A percentile compares a stretch with the other conserved stretches of the same genome.
These are phyloP conservation scores for Dunckerocampus dactyliophorus DNA, from an alignment of 2,113 vertebrate species.

Conservation along the genomic window DNA sequence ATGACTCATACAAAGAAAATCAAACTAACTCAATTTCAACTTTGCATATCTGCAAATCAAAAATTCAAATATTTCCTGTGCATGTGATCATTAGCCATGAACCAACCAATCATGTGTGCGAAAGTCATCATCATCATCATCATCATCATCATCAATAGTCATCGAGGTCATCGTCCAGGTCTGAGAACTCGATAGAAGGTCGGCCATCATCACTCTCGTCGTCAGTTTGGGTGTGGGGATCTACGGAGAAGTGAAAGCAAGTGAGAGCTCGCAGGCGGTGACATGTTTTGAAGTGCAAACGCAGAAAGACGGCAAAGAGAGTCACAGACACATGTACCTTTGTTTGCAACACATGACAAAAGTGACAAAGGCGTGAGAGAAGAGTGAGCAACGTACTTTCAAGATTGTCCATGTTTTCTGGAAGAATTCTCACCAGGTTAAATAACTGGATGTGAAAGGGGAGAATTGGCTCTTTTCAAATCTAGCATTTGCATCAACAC, in stretches of 20 bases:
- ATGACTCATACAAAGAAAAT: slow-evolving; percentile 45
- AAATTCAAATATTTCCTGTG: slow-evolving; percentile 11
- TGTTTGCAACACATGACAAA: background rate
- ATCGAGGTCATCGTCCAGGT: slow-evolving; percentile 72
- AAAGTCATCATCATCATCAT: too few species aligned
- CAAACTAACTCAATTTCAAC: slow-evolving; percentile 25
- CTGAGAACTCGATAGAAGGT: slow-evolving; percentile 75
- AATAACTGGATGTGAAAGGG: slow-evolving; percentile 89
- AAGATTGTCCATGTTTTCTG: slow-evolving; percentile 98
- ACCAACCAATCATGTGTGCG: background rate
- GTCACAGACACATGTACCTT: background rate
- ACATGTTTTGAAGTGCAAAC: too few species aligned
- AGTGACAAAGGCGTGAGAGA: slow-evolving; percentile 15
- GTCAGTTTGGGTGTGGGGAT: slow-evolving; percentile 83
- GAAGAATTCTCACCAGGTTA: slow-evolving; percentile 98
- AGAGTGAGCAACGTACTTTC: slow-evolving; percentile 82
- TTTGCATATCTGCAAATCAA: slow-evolving; percentile 48
- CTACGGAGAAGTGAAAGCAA: slow-evolving; percentile 69
- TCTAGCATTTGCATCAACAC: background rate
- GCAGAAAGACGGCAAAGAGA: too few species aligned
- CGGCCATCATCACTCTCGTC: slow-evolving; percentile 72
- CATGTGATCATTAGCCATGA: background rate
- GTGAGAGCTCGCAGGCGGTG: background rate
- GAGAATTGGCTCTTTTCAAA: slow-evolving; percentile 33
- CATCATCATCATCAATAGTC: slow-evolving; percentile 50